Evolutionary conservation across 2,888 invertebrate genomes (phyloP), one percentile per base, ranked within the genome.

Genomic region (Drymonia ruficornis): DNA sequence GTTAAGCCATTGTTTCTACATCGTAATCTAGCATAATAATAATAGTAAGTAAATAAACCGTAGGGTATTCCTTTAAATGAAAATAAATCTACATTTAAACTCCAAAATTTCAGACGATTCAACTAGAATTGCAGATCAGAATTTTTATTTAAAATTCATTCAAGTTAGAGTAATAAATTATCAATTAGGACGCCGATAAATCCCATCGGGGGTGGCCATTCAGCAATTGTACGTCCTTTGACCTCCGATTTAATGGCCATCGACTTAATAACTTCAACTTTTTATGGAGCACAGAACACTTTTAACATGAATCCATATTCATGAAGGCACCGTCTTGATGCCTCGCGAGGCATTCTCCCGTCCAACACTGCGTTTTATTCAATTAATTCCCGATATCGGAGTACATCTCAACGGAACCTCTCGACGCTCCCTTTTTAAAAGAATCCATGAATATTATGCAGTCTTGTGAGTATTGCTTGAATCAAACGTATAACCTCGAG

Each of bases 301-400:
- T 87, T 82, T 73, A 80, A 69, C 69, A 62, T 60, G 69, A 70
- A 85, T 89, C 80, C 87, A 91, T 90, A 91, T 89, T 91, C 89
- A 91, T 89, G 87, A 86, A 73, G 62, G 56, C 28, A 56, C 19
- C 50, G 59, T 58, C 71, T 72, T 63, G 62, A 67, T 67, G 61
- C 65, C 55, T 63, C 52, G 70, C 69, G 62, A 69, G 65, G 69
- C 63, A 59, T 62, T 63, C 73, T 67, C 73, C 75, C 77, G 76
- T 75, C 77, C 77, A 79, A 78, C 78, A 76, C 76, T 78, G 81
- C 78, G 78, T 86, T 89, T 88, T 85, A 89, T 91, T 89, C 87
- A 89, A 91, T 91, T 91, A 91, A 86, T 85, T 81, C 76, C 67
- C 75, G 81, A 86, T 88, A 89, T 83, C 79, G 75, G 56, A 55